Base-by-base conservation (phyloP, 2,113 vertebrate genomes). In the Scomber japonicus region DNA sequence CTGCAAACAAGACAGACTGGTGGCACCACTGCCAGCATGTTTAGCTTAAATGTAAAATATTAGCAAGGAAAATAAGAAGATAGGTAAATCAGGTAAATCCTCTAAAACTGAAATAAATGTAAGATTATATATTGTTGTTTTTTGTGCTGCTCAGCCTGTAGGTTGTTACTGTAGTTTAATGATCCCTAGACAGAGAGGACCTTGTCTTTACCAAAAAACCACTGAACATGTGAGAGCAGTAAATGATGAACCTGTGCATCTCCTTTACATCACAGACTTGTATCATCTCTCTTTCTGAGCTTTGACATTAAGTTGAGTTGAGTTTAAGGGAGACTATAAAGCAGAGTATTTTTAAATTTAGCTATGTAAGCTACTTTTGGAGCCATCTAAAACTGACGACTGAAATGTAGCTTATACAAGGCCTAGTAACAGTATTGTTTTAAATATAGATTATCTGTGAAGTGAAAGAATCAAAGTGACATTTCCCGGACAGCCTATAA, bases 141-240 rank as follows among this genome's bases (percentile, higher is more conserved):
- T n/a, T 31, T 15, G 3, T 5, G 1, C 2, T 5, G 13, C 46
- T 46, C n/a, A 44, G 16, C 2, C 44, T 16, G 1, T 21, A 1
- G 11, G 5, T 19, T 44, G 7, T 27, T 27, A 21, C 21, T 21
- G 21, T 21, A 27, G 24, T 27, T 27, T 27, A 27, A 27, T 27
- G 24, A 27, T 27, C 24, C 24, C 24, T 27, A 27, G 24, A 27
- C 12, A 10, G 21, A 19, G 12, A 30, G 17, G 13, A 31, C 9
- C 53, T n/a, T 59, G 3, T 11, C 14, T 4, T 1, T 9, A 3
- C 1, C 14, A 1, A 27, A 70, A 71, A 64, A 6, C 27, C 27
- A 70, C 21, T 68, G 40, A 0, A 24, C 10, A 72, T 70, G 71
- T 72, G 54, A 50, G 54, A 66, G 12, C 55, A 48, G 53, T 63